Evolutionary conservation across 2,888 invertebrate genomes (phyloP), one percentile per base, ranked within the genome.

Genomic region (Cataglyphis altisquamis): DNA sequence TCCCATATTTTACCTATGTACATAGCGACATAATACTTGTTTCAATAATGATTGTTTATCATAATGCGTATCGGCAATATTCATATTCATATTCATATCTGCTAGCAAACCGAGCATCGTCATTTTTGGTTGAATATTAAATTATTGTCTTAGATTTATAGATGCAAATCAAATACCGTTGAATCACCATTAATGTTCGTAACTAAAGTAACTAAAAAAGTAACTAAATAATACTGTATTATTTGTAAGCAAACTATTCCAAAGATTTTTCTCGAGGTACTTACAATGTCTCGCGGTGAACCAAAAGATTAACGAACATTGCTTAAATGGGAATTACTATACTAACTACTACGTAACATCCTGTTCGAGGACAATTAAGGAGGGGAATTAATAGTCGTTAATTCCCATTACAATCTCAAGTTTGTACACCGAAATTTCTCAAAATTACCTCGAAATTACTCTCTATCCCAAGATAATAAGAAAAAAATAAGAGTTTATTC

Each of bases 281-380:
- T 70, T 60, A 1, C 25, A 48, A 72, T 57, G 45, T 78, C 67
- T 67, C 21, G 45, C 25, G 32, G 60, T 72, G 25, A 48, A n/a
- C 36, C 45, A 55, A n/a, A 48, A 72, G 78, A 70, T 78, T 78
- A 72, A 78, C 45, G 18, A 29, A 32, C 60, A 72, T 70, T 60
- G 36, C 39, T 72, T 80, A 80, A 70, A 72, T 48, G 25, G 36
- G 36, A 36, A 36, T 80, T 80, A 45, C 48, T 32, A 29, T 57
- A 41, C 32, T 32, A 77, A 77, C 41, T 70, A 62, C 32, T 70
- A 62, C 8, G 60, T 70, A 70, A 70, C 62, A 72, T 70, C 36
- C 36, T 18, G 36, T 36, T 80, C 45, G 15, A 55, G 72, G 41
- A 41, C 41, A 3, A 41, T 41, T 41, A 41, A 39, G 12, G 41